Evolutionary conservation across 2,888 invertebrate genomes (phyloP).

Genomic region (Helobdella robusta): DNA sequence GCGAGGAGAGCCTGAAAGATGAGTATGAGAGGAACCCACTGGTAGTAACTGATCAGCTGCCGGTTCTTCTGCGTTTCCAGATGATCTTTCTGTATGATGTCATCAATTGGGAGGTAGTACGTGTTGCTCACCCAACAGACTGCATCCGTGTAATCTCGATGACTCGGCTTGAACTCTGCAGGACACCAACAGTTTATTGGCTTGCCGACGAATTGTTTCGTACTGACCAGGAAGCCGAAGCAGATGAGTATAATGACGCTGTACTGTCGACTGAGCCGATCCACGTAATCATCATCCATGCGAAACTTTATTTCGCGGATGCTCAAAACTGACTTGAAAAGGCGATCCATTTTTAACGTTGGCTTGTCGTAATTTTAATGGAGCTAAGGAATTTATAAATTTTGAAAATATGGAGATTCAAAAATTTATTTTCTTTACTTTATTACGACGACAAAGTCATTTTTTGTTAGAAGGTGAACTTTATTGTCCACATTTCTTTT

Average conservation of each 20-base stretch:
- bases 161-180: slow-evolving; percentile 35
- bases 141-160: slow-evolving; percentile 36
- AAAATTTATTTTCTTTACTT: too few relatives aligned
- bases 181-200: slow-evolving; percentile 37
- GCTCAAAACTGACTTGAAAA: slow-evolving; percentile 36
- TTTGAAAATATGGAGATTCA: too few relatives aligned
- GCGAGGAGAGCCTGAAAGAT: slow-evolving; percentile 36
- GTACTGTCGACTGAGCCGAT: slow-evolving; percentile 30
- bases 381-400: too few relatives aligned
- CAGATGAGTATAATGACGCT: slow-evolving; percentile 35
- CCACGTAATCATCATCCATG: slow-evolving; percentile 31
- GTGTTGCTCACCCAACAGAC: slow-evolving; percentile 38
- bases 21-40: slow-evolving; percentile 37
- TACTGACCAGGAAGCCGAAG: slow-evolving; percentile 36
- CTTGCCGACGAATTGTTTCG: slow-evolving; percentile 36
- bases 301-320: slow-evolving; percentile 37
- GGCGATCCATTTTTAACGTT: slow-evolving; percentile 34
- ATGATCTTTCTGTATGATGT: slow-evolving; percentile 30
- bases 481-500: too few relatives aligned
- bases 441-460: too few relatives aligned
- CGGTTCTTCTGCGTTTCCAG: slow-evolving; percentile 26
- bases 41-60: slow-evolving; percentile 35
- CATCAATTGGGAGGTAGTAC: slow-evolving; percentile 35
- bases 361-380: too few relatives aligned
- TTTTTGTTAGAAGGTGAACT: too few relatives aligned